Percentiles rank a stretch among this genome's conserved stretches.
Evolutionary conservation across 2,797 vertebrate species (phyloP).

Genomic region (Natrix natrix): DNA sequence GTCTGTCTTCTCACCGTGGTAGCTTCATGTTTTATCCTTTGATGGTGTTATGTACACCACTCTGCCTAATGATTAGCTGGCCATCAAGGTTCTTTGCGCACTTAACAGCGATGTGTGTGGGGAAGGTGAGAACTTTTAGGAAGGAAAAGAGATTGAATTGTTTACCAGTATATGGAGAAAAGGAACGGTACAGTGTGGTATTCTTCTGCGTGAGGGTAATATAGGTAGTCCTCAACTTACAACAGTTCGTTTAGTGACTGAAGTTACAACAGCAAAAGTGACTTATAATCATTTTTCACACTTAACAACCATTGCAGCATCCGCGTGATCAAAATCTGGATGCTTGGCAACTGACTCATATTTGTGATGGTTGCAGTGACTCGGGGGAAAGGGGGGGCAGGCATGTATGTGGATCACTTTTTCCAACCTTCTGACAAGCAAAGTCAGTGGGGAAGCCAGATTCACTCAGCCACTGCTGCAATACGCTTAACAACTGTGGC

Average conservation of each 20-base stretch:
- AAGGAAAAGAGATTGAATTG: background rate
- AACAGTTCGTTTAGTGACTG: background rate
- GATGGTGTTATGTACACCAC: background rate
- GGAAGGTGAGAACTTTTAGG: background rate
- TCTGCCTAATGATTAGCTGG: background rate
- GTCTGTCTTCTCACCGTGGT: background rate
- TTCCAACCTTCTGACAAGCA: background rate
- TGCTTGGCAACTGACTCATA: background rate
- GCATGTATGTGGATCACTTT: background rate
- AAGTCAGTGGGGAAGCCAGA: background rate
- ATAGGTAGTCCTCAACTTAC: background rate
- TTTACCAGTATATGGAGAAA: background rate
- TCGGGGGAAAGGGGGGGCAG: no score
- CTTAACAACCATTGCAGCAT: background rate
- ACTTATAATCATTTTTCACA: background rate
- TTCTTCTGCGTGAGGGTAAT: conserved; percentile 3
- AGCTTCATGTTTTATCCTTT: background rate
- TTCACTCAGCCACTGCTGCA: background rate
- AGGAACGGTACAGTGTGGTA: background rate
- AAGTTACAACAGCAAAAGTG: background rate
- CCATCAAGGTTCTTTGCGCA: background rate
- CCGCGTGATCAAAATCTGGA: background rate
- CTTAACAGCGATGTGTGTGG: background rate
- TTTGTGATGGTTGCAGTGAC: background rate
- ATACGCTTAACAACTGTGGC: background rate